A percentile compares a stretch with the other conserved stretches of the same genome.
Evolutionary conservation across 2,797 vertebrate species (phyloP).

Genomic region (Eurystomus glaucurus): DNA sequence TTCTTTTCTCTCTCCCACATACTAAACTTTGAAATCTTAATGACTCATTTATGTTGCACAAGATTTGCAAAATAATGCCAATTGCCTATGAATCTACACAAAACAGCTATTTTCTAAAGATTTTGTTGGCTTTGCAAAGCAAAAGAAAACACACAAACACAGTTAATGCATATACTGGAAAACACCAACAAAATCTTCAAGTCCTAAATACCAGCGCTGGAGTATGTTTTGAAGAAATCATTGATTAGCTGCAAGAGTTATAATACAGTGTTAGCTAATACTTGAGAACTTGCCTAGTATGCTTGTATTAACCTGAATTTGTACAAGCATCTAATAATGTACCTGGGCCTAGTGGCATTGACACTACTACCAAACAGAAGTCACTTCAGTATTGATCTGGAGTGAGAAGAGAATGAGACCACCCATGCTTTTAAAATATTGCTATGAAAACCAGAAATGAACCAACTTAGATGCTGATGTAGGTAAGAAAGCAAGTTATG

Average conservation of each 20-base stretch:
- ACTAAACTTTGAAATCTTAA: slow-evolving; percentile 11
- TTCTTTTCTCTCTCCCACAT: slow-evolving; percentile 19
- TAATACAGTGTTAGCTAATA: neutral
- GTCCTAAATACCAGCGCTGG: neutral
- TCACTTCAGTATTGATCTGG: neutral
- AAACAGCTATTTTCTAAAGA: slow-evolving; percentile 34
- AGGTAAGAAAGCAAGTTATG: neutral
- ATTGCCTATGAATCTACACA: neutral
- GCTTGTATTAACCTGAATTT: neutral
- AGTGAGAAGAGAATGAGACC: neutral
- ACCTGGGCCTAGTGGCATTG: neutral
- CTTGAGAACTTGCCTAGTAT: neutral
- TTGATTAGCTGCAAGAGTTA: neutral
- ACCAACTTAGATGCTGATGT: neutral
- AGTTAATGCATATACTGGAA: neutral
- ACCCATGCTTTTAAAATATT: neutral
- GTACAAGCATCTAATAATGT: neutral
- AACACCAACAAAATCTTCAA: neutral
- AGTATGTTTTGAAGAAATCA: neutral
- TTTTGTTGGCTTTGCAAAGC: neutral
- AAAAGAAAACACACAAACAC: neutral
- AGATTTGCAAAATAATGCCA: slow-evolving; percentile 5
- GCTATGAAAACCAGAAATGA: neutral
- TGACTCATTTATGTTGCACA: slow-evolving; percentile 1
- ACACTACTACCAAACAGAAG: neutral